phyloP scores from a whole-genome alignment of 2,113 vertebrate species.

The Antennarius striatus region DNA sequence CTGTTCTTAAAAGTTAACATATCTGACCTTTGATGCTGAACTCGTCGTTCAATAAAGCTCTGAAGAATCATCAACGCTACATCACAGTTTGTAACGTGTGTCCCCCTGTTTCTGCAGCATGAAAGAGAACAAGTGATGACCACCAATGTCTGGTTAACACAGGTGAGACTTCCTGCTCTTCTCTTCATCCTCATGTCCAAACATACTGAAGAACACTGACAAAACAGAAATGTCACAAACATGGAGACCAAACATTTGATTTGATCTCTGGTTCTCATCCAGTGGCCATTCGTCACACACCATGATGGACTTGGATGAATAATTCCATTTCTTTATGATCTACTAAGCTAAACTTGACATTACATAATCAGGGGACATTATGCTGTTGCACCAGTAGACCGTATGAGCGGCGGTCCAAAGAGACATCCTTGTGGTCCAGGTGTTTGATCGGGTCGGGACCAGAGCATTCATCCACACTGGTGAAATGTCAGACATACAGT shows the following conservation, averaged over 20 bases:
- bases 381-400: constrained; percentile 24
- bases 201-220: neutral
- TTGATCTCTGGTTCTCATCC: neutral
- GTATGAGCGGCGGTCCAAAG: constrained; percentile 15
- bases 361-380: constrained; percentile 22
- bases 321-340: neutral
- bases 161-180: constrained; percentile 78
- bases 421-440: constrained; percentile 10
- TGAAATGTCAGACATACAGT: constrained; percentile 2
- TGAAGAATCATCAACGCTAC: too few species aligned
- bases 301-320: neutral
- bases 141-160: constrained; percentile 94
- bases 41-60: too few species aligned
- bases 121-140: constrained; percentile 96
- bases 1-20: too few species aligned
- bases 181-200: constrained; percentile 5
- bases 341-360: constrained; percentile 4
- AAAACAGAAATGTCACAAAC: neutral
- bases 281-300: constrained; percentile 12
- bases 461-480: too few species aligned
- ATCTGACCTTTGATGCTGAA: too few species aligned
- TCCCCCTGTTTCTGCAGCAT: constrained; percentile 76
- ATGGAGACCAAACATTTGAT: neutral
- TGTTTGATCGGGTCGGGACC: constrained; percentile 11
- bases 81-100: constrained; percentile 10